Conservation (phyloP, 1,140 invertebrate genomes). For the Pseudobourletiella spinata region DNA sequence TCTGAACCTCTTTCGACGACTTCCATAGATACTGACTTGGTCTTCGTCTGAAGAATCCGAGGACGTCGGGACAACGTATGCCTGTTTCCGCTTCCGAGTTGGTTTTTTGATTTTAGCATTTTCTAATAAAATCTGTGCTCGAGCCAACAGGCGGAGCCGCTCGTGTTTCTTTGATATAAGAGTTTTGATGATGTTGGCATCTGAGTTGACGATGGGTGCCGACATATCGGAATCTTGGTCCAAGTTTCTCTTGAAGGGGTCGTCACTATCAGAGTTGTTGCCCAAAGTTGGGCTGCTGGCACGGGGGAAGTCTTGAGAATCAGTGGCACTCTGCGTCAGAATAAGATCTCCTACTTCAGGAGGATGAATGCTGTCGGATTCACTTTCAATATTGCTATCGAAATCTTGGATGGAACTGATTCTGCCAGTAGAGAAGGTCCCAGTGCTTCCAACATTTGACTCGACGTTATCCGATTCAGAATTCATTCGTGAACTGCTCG, state of each 20-base stretch:
- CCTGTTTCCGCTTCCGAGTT: neutral
- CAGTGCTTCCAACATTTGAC: too few species aligned
- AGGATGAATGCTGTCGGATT: neutral
- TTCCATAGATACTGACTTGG: too few species aligned
- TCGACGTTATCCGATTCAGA: too few species aligned
- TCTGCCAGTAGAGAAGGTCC: too few species aligned
- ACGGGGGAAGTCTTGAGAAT: neutral
- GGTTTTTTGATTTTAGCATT: neutral
- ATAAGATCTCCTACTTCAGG: neutral
- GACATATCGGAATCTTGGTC: neutral
- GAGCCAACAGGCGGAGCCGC: conserved; percentile 8
- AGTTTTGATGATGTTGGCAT: conserved; percentile 20
- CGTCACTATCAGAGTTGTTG: conserved; percentile 1
- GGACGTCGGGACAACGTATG: neutral
- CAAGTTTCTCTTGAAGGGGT: neutral
- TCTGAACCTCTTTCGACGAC: too few species aligned
- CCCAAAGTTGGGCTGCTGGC: neutral
- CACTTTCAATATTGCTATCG: too few species aligned
- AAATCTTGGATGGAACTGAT: too few species aligned
- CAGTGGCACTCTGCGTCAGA: neutral
- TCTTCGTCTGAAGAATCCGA: too few species aligned
- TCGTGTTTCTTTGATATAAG: conserved; percentile 19
- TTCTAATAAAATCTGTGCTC: conserved; percentile 11
- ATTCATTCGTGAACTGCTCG: too few species aligned
- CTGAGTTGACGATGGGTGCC: neutral